phyloP scores from a whole-genome alignment of 1,140 invertebrate genomes.

The Conopomorpha cramerella region DNA sequence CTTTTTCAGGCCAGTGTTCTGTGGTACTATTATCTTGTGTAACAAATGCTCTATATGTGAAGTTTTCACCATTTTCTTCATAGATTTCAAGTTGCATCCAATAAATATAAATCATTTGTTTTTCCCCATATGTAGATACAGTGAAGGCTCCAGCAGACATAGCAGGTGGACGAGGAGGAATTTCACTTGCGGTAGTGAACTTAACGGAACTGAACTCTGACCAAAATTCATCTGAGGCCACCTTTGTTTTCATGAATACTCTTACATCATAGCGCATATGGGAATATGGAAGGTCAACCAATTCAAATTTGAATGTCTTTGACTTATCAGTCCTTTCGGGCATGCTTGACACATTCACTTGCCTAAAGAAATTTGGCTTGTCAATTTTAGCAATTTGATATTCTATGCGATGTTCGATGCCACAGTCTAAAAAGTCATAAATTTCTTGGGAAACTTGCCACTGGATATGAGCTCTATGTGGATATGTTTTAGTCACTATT shows the following conservation, averaged over 20 bases:
- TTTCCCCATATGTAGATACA: slow-evolving; percentile 50
- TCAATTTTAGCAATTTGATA: slow-evolving; percentile 66
- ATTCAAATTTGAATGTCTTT: slow-evolving; percentile 52
- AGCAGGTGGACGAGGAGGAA: slow-evolving; percentile 65
- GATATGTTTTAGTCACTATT: slow-evolving; percentile 56
- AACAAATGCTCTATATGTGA: slow-evolving; percentile 32
- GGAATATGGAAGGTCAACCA: slow-evolving; percentile 66
- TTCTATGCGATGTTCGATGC: slow-evolving; percentile 64
- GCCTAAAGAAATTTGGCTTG: slow-evolving; percentile 61
- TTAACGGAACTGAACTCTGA: slow-evolving; percentile 63
- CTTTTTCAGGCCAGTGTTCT: slow-evolving; percentile 38
- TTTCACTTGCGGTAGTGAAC: slow-evolving; percentile 63
- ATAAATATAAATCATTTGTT: slow-evolving; percentile 67
- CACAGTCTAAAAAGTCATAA: slow-evolving; percentile 59
- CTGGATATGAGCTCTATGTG: slow-evolving; percentile 60
- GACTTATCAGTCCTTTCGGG: no score
- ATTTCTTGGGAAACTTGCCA: slow-evolving; percentile 67
- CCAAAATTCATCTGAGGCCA: slow-evolving; percentile 64
- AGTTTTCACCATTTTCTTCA: slow-evolving; percentile 54
- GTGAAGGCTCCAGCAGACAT: slow-evolving; percentile 70
- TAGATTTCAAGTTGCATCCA: slow-evolving; percentile 69
- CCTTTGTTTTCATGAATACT: slow-evolving; percentile 64
- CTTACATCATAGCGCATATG: slow-evolving; percentile 71
- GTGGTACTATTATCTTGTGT: slow-evolving; percentile 19
- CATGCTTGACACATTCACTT: slow-evolving; percentile 28